These are phyloP conservation scores for Eretmochelys imbricata DNA, from an alignment of 2,113 vertebrate genomes.

Conservation along the genomic window DNA sequence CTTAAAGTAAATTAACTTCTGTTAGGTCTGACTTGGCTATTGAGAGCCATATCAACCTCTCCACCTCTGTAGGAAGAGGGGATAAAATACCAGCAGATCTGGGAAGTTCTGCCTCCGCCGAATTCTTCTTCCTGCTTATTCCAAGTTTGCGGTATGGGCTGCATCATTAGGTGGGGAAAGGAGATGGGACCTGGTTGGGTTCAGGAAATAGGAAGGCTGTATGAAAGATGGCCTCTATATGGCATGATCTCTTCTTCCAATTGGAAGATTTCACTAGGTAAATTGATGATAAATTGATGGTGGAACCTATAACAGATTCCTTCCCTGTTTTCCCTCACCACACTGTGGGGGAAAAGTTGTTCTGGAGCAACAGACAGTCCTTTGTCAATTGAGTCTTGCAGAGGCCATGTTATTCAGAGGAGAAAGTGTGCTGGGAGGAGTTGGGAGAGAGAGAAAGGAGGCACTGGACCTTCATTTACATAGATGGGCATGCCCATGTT, in stretches of 20 bases:
- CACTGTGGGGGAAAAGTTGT: neutral
- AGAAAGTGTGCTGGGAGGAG: neutral
- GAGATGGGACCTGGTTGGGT: neutral
- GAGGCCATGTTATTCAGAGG: neutral
- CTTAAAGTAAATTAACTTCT: neutral
- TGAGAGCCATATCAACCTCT: neutral
- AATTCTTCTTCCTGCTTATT: neutral
- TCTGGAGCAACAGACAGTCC: neutral
- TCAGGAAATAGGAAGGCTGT: neutral
- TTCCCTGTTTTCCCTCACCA: neutral
- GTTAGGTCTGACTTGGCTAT: neutral
- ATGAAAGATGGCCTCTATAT: neutral
- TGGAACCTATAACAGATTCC: neutral
- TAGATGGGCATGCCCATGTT: neutral
- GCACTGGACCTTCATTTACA: neutral
- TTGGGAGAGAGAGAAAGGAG: neutral
- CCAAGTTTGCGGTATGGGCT: neutral
- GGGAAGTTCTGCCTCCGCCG: neutral
- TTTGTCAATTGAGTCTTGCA: neutral
- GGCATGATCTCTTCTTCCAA: neutral
- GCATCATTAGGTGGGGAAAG: neutral
- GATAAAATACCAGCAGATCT: neutral
- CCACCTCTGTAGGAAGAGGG: neutral
- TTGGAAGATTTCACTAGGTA: neutral
- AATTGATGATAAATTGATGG: neutral